Evolutionary conservation across 2,888 invertebrate genomes (phyloP).

Genomic region (Epirrhoe alternata): DNA sequence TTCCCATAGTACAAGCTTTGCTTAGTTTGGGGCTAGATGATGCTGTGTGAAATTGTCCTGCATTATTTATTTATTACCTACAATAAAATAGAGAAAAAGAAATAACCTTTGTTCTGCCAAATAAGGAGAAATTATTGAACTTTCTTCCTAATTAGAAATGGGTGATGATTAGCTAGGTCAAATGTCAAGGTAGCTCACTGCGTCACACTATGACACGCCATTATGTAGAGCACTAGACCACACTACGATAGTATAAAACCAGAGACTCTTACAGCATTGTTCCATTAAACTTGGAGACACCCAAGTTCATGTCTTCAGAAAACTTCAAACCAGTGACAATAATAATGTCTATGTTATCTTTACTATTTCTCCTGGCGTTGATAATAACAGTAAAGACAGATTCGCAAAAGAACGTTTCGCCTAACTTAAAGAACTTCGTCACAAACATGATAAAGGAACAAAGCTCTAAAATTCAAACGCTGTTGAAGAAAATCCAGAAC

Average conservation of each 20-base stretch:
- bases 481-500: conserved; percentile 71
- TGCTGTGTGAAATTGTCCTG: too few species aligned
- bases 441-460: conserved; percentile 73
- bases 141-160: conserved; percentile 54
- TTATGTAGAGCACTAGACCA: conserved; percentile 69
- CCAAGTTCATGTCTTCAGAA: conserved; percentile 67
- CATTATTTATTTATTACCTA: too few species aligned
- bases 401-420: conserved; percentile 53
- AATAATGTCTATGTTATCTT: conserved; percentile 70
- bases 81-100: not conserved
- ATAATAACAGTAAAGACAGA: conserved; percentile 62
- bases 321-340: conserved; percentile 52
- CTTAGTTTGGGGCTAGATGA: too few species aligned
- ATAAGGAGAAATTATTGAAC: conserved; percentile 26
- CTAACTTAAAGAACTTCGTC: conserved; percentile 69
- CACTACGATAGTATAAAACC: conserved; percentile 60
- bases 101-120: conserved; percentile 9
- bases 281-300: conserved; percentile 48
- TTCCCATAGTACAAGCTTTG: too few species aligned
- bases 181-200: conserved; percentile 72
- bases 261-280: conserved; percentile 37
- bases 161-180: conserved; percentile 76
- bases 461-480: conserved; percentile 68
- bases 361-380: conserved; percentile 63
- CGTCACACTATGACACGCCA: conserved; percentile 56